Evolutionary conservation across 1,140 invertebrate genomes (phyloP).

Genomic region (Heterodera schachtii): DNA sequence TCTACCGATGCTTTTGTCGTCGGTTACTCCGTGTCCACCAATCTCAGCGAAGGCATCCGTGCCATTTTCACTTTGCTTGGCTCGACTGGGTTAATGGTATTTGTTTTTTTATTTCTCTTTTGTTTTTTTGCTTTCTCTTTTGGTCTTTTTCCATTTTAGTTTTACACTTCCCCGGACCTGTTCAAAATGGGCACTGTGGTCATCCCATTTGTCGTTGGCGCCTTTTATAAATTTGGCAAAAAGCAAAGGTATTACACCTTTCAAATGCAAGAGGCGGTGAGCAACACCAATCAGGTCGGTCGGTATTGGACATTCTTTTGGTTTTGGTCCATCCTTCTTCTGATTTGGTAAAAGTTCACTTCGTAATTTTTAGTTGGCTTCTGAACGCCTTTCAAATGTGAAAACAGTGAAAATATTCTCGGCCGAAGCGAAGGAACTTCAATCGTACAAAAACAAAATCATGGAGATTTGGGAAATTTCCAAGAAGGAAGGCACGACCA

Average conservation of each 20-base stretch:
- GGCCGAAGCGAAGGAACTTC: conserved; percentile 79
- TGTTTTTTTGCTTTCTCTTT: background rate
- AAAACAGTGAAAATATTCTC: conserved; percentile 90
- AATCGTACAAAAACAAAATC: conserved; percentile 75
- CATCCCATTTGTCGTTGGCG: conserved; percentile 82
- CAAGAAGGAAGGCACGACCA: conserved; percentile 83
- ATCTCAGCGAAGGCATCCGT: conserved; percentile 88
- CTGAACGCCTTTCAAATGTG: conserved; percentile 89
- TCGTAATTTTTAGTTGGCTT: conserved; percentile 71
- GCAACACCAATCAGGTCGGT: conserved; percentile 66
- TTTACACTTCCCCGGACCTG: conserved; percentile 83
- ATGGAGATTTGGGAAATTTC: conserved; percentile 77
- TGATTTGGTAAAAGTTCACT: no score
- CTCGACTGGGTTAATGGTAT: conserved; percentile 90
- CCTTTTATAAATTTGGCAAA: conserved; percentile 85
- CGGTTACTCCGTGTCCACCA: conserved; percentile 85
- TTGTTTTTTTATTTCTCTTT: background rate
- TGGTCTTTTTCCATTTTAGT: conserved; percentile 49
- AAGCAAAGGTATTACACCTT: conserved; percentile 83
- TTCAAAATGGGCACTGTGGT: conserved; percentile 81
- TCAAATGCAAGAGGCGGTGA: conserved; percentile 76
- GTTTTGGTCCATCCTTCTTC: background rate
- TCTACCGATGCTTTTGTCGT: conserved; percentile 86
- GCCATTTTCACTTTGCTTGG: conserved; percentile 81
- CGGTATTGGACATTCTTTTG: conserved; percentile 23